A percentile compares a stretch with the other conserved stretches of the same genome.
phyloP scores from a whole-genome alignment of 2,888 invertebrate genomes.

The Spisula solida region DNA sequence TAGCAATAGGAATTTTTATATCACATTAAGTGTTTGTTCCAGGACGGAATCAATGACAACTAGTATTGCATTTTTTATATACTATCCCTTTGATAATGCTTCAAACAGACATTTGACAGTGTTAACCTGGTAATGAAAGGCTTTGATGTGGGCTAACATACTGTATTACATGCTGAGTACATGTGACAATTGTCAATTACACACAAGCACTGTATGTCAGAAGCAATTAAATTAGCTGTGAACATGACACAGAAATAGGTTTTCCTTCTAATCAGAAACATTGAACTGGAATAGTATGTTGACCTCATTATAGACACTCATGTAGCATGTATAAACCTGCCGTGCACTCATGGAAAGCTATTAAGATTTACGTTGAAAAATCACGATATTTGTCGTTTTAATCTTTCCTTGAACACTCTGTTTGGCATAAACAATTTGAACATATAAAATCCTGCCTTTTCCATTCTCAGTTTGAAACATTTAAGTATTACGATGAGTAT shows the following conservation, averaged over 20 bases:
- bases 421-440: too few relatives aligned
- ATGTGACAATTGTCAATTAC: conserved; percentile 19
- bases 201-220: conserved; percentile 6
- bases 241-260: not conserved
- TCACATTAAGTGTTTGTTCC: not conserved
- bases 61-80: not conserved
- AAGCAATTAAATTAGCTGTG: not conserved
- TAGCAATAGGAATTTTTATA: not conserved
- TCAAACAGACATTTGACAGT: not conserved
- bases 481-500: too few relatives aligned
- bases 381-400: too few relatives aligned
- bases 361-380: too few relatives aligned
- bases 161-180: conserved; percentile 10
- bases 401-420: too few relatives aligned
- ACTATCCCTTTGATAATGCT: not conserved
- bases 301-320: too few relatives aligned
- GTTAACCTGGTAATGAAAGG: not conserved
- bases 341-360: too few relatives aligned
- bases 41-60: not conserved
- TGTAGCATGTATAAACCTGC: too few relatives aligned
- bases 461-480: too few relatives aligned
- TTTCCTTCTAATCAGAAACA: conserved; percentile 1
- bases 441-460: too few relatives aligned
- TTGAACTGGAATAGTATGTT: not conserved
- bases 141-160: not conserved